Evolutionary conservation across 2,797 vertebrate genomes (phyloP).

Genomic region (Mus minutoides): DNA sequence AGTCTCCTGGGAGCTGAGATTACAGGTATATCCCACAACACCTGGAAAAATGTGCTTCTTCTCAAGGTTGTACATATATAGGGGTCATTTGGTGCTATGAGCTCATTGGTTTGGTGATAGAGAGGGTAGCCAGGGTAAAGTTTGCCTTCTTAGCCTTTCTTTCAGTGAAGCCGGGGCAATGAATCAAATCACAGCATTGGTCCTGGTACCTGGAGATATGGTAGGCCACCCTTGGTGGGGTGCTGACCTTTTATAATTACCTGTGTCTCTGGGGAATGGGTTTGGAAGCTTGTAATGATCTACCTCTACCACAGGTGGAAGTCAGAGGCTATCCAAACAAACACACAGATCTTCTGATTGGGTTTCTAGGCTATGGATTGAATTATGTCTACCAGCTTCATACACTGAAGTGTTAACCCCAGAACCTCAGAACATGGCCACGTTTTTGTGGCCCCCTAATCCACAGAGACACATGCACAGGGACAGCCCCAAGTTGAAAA

Average conservation of each 20-base stretch:
- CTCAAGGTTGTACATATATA: not conserved
- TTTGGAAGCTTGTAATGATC: not conserved
- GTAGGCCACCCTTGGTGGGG: not conserved
- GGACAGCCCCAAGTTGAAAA: not conserved
- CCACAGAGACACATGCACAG: not conserved
- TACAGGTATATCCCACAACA: not conserved
- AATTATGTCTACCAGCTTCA: not conserved
- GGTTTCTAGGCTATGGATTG: not conserved
- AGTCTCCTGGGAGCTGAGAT: not conserved
- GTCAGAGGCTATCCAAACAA: not conserved
- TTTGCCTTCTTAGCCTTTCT: not conserved
- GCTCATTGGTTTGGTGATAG: not conserved
- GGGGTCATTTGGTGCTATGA: not conserved
- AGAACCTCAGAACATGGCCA: not conserved
- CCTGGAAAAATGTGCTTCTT: not conserved
- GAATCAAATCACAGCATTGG: not conserved
- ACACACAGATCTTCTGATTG: not conserved
- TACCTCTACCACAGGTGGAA: not conserved
- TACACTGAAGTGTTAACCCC: not conserved
- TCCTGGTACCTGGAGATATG: not conserved
- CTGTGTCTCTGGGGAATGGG: not conserved
- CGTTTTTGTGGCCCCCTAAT: not conserved
- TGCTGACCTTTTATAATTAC: not conserved
- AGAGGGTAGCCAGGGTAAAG: fast-evolving
- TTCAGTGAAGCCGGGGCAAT: too few relatives aligned